phyloP scores from a whole-genome alignment of 2,113 vertebrate genomes.

The Semicossyphus pulcher region DNA sequence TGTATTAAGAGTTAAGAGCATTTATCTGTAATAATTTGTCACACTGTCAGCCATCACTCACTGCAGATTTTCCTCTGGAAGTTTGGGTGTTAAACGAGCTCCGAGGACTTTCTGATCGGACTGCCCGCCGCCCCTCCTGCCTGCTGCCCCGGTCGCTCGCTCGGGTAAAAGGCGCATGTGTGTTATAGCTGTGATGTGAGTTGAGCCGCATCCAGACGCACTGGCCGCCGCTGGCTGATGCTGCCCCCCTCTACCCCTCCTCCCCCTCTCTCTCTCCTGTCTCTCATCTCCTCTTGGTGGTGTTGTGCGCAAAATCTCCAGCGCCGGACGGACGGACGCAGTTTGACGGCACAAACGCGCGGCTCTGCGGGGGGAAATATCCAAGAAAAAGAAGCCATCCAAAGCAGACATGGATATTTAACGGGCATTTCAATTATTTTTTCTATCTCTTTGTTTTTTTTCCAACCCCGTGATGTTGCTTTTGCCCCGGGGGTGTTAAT shows the following conservation, averaged over 20 bases:
- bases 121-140: constrained; percentile 19
- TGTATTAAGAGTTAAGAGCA: background rate
- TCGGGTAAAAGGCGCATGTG: constrained; percentile 63
- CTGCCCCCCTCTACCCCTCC: constrained; percentile 21
- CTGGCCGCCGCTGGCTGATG: constrained; percentile 81
- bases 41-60: constrained; percentile 6
- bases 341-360: constrained; percentile 71
- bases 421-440: constrained; percentile 48
- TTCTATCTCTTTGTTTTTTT: constrained; percentile 1
- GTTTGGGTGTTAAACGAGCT: constrained; percentile 60
- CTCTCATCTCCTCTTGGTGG: constrained; percentile 30
- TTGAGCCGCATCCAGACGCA: constrained; percentile 77
- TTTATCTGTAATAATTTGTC: background rate
- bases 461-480: constrained; percentile 58
- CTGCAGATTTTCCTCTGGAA: constrained; percentile 31
- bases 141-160: constrained; percentile 3
- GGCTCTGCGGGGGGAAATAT: constrained; percentile 87
- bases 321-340: constrained; percentile 86
- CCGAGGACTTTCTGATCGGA: constrained; percentile 27
- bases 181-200: constrained; percentile 60
- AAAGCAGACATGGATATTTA: constrained; percentile 84
- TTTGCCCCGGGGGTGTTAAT: constrained; percentile 56
- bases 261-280: constrained; percentile 78
- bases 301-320: constrained; percentile 86
- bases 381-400: constrained; percentile 14